These are phyloP conservation scores for Thamnaconus septentrionalis DNA, from an alignment of 2,113 vertebrate species.

Conservation along the genomic window DNA sequence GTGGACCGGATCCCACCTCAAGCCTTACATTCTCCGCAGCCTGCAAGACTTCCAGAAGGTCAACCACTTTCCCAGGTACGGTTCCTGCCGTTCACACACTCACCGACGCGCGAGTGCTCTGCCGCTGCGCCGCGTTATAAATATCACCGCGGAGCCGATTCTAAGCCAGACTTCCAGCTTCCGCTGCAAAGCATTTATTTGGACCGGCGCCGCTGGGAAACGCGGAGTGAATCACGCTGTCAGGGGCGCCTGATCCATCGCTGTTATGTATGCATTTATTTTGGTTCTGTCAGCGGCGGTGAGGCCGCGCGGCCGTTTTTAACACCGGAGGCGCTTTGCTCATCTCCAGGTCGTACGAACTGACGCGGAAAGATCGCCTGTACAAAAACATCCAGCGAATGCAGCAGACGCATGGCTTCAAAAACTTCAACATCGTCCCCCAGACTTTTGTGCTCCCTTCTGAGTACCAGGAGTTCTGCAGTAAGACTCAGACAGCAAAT, in stretches of 20 bases:
- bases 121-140: conserved; percentile 46
- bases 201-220: conserved; percentile 51
- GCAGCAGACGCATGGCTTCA: conserved; percentile 91
- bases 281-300: conserved; percentile 35
- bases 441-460: conserved; percentile 92
- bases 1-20: conserved; percentile 97
- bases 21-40: conserved; percentile 87
- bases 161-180: conserved; percentile 58
- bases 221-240: conserved; percentile 61
- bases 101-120: neutral
- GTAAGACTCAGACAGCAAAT: conserved; percentile 73
- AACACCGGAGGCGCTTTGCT: conserved; percentile 13
- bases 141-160: conserved; percentile 38
- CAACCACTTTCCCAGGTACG: conserved; percentile 96
- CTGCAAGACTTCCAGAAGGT: conserved; percentile 95
- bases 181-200: conserved; percentile 58
- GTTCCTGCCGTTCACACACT: neutral
- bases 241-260: conserved; percentile 37
- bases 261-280: conserved; percentile 40
- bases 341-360: conserved; percentile 87
- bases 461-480: conserved; percentile 95
- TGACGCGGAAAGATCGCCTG: conserved; percentile 95
- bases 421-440: conserved; percentile 92
- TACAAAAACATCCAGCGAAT: conserved; percentile 97
- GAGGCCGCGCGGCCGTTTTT: conserved; percentile 7